phyloP scores from a whole-genome alignment of 2,113 vertebrate genomes.

The Lates calcarifer region DNA sequence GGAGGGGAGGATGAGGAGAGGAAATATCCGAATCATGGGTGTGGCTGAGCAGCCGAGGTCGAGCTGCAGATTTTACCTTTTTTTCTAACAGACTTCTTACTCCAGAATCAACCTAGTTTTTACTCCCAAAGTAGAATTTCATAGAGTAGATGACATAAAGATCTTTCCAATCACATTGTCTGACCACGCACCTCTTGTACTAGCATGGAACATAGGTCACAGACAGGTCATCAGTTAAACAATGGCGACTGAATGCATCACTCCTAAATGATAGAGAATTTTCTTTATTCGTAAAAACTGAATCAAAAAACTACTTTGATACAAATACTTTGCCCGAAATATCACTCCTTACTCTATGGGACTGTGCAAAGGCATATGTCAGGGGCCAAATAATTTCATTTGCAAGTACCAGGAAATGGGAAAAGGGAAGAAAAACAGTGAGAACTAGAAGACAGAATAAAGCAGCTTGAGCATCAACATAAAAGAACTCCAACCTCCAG shows the following conservation, averaged over 20 bases:
- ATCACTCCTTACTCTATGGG: not conserved
- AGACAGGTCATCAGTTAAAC: not conserved
- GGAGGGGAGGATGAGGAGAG: too few species aligned
- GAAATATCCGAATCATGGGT: too few species aligned
- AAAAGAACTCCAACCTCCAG: not conserved
- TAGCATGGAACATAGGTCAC: not conserved
- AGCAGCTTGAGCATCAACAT: not conserved
- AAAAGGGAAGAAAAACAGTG: not conserved
- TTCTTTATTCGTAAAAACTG: not conserved
- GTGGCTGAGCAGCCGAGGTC: too few species aligned
- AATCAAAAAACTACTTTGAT: not conserved
- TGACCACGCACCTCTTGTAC: not conserved
- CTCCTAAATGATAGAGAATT: not conserved
- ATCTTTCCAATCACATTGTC: not conserved
- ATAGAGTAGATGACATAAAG: too few species aligned
- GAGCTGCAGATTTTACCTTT: too few species aligned
- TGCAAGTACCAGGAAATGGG: not conserved
- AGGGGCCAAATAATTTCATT: not conserved
- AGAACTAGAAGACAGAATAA: not conserved
- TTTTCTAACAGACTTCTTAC: too few species aligned
- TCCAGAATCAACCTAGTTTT: too few species aligned
- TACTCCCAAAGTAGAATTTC: too few species aligned
- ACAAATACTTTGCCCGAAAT: not conserved
- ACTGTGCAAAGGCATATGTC: not conserved
- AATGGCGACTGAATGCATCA: not conserved